phyloP scores from a whole-genome alignment of 2,113 vertebrate species.

The Columba livia region DNA sequence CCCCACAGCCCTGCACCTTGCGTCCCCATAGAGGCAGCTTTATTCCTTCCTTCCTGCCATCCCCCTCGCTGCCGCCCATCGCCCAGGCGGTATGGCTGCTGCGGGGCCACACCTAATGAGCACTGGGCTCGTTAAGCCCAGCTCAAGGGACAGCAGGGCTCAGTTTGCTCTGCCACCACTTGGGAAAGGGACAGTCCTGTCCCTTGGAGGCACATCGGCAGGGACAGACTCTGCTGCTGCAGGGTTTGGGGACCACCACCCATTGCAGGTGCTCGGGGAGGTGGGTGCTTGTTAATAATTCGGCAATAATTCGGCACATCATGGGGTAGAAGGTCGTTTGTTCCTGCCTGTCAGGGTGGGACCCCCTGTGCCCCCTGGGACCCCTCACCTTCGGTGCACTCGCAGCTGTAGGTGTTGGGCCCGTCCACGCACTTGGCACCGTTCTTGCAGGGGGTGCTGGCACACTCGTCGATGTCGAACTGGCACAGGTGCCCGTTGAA shows the following conservation, averaged over 20 bases:
- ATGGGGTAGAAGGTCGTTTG: neutral
- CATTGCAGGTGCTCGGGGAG: neutral
- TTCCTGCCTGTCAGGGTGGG: fast-evolving
- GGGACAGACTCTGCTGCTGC: fast-evolving
- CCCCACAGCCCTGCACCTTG: constrained; percentile 60
- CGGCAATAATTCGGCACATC: fast-evolving
- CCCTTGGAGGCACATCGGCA: neutral
- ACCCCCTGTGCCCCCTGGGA: fast-evolving
- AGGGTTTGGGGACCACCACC: fast-evolving
- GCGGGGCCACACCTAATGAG: constrained; percentile 18
- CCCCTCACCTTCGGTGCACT: constrained; percentile 89
- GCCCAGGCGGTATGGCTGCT: neutral
- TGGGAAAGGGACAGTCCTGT: neutral
- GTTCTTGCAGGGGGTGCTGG: constrained; percentile 94
- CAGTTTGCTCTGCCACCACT: fast-evolving
- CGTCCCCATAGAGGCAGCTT: constrained; percentile 57
- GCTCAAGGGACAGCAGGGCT: neutral
- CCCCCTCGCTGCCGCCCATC: neutral
- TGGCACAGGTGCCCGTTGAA: constrained; percentile 91
- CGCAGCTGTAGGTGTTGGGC: constrained; percentile 91
- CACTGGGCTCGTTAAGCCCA: neutral
- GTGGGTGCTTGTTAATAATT: neutral
- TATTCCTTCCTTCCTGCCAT: constrained; percentile 68
- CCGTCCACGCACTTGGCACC: constrained; percentile 92
- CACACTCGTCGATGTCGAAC: constrained; percentile 91